phyloP scores from a whole-genome alignment of 2,797 vertebrate genomes.

The Sciurus carolinensis region DNA sequence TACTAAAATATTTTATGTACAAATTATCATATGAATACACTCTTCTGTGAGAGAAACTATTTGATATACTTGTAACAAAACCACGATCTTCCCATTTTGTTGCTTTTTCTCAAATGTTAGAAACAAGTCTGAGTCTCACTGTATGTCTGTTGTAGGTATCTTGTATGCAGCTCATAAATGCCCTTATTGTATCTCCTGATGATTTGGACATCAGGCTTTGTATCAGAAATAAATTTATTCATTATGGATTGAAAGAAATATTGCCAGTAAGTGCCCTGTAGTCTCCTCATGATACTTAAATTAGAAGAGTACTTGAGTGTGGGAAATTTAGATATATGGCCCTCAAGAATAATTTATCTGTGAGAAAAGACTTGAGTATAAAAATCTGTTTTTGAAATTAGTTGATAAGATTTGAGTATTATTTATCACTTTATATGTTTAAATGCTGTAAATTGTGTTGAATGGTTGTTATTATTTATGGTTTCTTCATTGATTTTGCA shows the following conservation, averaged over 20 bases:
- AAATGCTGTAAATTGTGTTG: constrained; percentile 65
- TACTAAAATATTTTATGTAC: constrained; percentile 23
- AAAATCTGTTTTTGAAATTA: constrained; percentile 81
- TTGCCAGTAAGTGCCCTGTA: too few relatives aligned
- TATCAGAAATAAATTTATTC: too few relatives aligned
- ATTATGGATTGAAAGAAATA: too few relatives aligned
- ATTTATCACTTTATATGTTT: constrained; percentile 78
- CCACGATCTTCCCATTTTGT: constrained; percentile 39
- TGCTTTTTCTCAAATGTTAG: constrained; percentile 66
- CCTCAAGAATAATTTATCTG: too few relatives aligned
- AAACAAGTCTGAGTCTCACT: constrained; percentile 67
- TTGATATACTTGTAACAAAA: neutral
- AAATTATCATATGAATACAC: neutral
- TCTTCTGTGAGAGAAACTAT: neutral
- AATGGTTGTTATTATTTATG: constrained; percentile 64
- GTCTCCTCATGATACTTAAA: too few relatives aligned
- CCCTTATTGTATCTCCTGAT: constrained; percentile 95
- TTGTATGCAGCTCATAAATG: constrained; percentile 99
- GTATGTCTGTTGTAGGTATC: constrained; percentile 93
- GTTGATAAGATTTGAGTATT: constrained; percentile 75
- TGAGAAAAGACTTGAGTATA: constrained; percentile 87
- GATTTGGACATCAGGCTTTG: too few relatives aligned
- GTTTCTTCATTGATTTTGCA: constrained; percentile 50
- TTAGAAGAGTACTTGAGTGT: too few relatives aligned
- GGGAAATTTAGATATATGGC: too few relatives aligned